A percentile compares a stretch with the other conserved stretches of the same genome.
These are phyloP conservation scores for Agrypnia vestita DNA, from an alignment of 1,140 invertebrate species.

Conservation along the genomic window DNA sequence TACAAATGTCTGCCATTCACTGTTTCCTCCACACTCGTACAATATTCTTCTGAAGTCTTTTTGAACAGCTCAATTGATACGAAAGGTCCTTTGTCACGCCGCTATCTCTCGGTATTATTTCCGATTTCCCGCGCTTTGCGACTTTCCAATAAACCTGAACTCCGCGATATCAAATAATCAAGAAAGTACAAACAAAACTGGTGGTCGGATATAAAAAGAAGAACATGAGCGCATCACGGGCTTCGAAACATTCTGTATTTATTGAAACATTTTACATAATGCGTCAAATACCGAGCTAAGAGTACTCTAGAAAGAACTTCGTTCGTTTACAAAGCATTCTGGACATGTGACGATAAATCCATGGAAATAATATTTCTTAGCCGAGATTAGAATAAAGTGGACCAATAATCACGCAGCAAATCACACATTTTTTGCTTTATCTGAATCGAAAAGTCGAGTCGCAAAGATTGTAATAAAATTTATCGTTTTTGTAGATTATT, in stretches of 20 bases:
- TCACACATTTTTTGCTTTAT: constrained; percentile 15
- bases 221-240: neutral
- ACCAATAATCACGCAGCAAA: neutral
- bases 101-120: constrained; percentile 29
- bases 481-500: constrained; percentile 50
- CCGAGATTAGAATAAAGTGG: neutral
- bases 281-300: neutral
- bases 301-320: neutral
- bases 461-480: constrained; percentile 44
- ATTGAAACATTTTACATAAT: neutral
- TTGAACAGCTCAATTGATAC: constrained; percentile 38
- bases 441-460: constrained; percentile 3
- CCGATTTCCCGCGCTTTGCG: constrained; percentile 34
- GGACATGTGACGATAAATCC: constrained; percentile 20
- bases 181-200: constrained; percentile 28
- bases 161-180: neutral
- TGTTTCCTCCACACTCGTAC: constrained; percentile 16
- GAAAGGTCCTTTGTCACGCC: constrained; percentile 36
- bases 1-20: constrained; percentile 31
- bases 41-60: constrained; percentile 27
- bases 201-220: neutral
- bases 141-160: constrained; percentile 13
- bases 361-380: neutral
- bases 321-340: constrained; percentile 30
- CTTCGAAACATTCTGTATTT: neutral